Conservation (phyloP, 1,140 invertebrate species). For the Tetramorium parvispinum region DNA sequence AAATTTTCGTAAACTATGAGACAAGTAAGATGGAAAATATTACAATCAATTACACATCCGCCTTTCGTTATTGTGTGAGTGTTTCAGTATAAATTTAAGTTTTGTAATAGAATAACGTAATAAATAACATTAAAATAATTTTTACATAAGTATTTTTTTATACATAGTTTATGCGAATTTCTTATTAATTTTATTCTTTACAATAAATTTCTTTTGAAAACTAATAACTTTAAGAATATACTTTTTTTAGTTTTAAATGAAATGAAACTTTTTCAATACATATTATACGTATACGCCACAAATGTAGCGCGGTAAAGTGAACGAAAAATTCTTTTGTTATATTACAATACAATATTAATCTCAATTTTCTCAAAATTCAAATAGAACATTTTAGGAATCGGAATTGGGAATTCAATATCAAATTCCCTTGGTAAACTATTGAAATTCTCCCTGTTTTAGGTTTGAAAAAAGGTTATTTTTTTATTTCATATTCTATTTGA, state of each 20-base stretch:
- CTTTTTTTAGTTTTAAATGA: not conserved
- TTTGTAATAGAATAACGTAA: not conserved
- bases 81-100: not conserved
- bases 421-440: not conserved
- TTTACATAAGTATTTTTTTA: no score
- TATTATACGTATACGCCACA: not conserved
- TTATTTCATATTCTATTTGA: not conserved
- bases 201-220: not conserved
- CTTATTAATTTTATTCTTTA: not conserved
- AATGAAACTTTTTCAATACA: not conserved
- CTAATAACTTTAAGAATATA: not conserved
- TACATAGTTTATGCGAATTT: not conserved
- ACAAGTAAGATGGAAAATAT: not conserved
- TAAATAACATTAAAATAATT: no score
- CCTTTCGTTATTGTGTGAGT: not conserved
- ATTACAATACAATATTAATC: not conserved
- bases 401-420: not conserved
- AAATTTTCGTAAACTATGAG: not conserved
- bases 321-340: not conserved
- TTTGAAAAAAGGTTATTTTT: not conserved
- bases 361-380: not conserved
- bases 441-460: not conserved
- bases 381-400: not conserved
- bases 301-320: not conserved
- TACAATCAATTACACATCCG: not conserved